Conservation (phyloP, 2,888 invertebrate species). For the Campoplex capitator region DNA sequence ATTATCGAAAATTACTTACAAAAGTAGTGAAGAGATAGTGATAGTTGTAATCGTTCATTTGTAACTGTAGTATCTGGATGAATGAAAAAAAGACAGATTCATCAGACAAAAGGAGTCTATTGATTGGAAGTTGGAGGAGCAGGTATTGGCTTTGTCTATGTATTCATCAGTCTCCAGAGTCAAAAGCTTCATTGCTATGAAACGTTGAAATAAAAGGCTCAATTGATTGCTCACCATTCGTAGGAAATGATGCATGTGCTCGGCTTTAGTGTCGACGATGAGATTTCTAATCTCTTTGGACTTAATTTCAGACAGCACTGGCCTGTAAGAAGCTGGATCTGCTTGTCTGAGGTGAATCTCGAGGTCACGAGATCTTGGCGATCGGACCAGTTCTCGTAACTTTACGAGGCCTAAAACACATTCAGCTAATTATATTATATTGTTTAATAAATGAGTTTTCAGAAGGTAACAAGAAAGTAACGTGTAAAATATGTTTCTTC, state of each 20-base stretch:
- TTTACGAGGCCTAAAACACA: slow-evolving; percentile 87
- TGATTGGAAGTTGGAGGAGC: neutral
- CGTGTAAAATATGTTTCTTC: too few species aligned
- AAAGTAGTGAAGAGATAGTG: slow-evolving; percentile 93
- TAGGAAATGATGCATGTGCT: slow-evolving; percentile 90
- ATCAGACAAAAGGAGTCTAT: neutral
- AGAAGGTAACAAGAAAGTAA: neutral
- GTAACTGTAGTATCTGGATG: slow-evolving; percentile 90
- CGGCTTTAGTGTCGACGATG: slow-evolving; percentile 91
- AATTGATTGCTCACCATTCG: slow-evolving; percentile 88
- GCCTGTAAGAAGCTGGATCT: slow-evolving; percentile 88
- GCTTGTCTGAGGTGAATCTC: slow-evolving; percentile 90
- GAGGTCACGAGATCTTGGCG: slow-evolving; percentile 87
- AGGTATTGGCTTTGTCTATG: neutral
- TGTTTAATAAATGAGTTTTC: neutral
- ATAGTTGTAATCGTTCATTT: slow-evolving; percentile 94
- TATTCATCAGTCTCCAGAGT: neutral
- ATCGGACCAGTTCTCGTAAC: slow-evolving; percentile 89
- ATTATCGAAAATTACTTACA: slow-evolving; percentile 83
- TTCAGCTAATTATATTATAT: neutral
- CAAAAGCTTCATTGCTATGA: neutral
- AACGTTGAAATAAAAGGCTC: neutral
- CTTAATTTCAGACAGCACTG: slow-evolving; percentile 90
- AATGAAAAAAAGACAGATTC: slow-evolving; percentile 44
- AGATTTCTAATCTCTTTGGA: slow-evolving; percentile 91